Percentiles rank a stretch among this genome's conserved stretches.
Conservation (phyloP, 2,888 invertebrate genomes). For the Pomacea canaliculata region DNA sequence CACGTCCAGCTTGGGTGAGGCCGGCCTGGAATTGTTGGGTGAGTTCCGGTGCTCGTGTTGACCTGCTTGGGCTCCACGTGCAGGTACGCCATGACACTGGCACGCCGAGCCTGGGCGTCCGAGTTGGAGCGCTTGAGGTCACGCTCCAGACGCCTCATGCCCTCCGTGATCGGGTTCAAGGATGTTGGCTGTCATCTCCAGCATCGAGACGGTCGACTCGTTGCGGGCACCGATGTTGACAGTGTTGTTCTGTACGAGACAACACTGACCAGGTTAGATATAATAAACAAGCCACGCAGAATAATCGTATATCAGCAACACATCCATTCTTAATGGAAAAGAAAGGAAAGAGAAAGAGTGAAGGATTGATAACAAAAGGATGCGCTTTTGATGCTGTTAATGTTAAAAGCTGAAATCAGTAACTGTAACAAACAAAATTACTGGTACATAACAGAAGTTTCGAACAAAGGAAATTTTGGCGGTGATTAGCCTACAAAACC, state of each 20-base stretch:
- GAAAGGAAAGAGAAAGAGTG: too few relatives aligned
- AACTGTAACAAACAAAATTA: too few relatives aligned
- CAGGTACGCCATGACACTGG: not conserved
- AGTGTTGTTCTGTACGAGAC: slow-evolving; percentile 11
- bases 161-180: slow-evolving; percentile 22
- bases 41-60: slow-evolving; percentile 33
- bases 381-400: too few relatives aligned
- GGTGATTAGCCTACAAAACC: too few relatives aligned
- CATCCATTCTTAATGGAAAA: too few relatives aligned
- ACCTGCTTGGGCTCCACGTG: slow-evolving; percentile 28
- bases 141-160: slow-evolving; percentile 15
- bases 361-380: too few relatives aligned
- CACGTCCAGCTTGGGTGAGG: slow-evolving; percentile 30
- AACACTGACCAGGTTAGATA: not conserved
- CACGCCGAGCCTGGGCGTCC: slow-evolving; percentile 5
- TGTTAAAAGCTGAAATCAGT: too few relatives aligned
- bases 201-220: not conserved
- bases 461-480: too few relatives aligned
- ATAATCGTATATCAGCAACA: too few relatives aligned
- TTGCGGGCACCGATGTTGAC: not conserved
- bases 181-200: slow-evolving; percentile 35
- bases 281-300: too few relatives aligned
- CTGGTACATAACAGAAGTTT: too few relatives aligned
- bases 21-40: slow-evolving; percentile 20
- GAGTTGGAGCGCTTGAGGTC: slow-evolving; percentile 1